Evolutionary conservation across 2,797 vertebrate genomes (phyloP), one percentile per base, ranked within the genome.

Genomic region (Pipistrellus nathusii): DNA sequence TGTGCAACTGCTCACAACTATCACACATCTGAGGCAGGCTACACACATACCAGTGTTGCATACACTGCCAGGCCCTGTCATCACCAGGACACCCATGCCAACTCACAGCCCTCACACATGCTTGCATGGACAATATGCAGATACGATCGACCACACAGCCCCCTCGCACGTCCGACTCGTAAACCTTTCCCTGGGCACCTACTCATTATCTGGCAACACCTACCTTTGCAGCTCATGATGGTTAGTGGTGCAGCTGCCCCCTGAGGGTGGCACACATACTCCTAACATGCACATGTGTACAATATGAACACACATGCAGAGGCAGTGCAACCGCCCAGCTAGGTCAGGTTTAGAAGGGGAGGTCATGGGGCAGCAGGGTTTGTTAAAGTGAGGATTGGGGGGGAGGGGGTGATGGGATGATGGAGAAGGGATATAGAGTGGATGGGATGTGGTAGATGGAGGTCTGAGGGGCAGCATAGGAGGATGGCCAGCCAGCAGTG

Each of bases 91-190:
- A 96, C 87, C 91, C 93, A 88, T 88, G 85, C 73, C 89, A 82
- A 15, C 64, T 83, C 81, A 88, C 32, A 75, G 84, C 76, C 35
- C 82, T 91, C 68, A 83, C 88, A 90, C 12, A 44, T 89, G 94
- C 88, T 94, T 91, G 94, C 25, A 9, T 62, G 85, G 86, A 90
- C 30, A 14, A 84, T 41, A 76, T 62, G 94, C 88, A 91, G 95
- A 57, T 76, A 71, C 69, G 94, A 69, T 95, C 97, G 94, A 69
- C 95, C 97, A 91, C 82, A 71, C 53, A 80, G 80, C 66, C 55
- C 88, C 81, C 62, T 71, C 53, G 85, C 18, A 75, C 46, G 82
- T 44, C 57, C 25, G 32, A 73, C 93, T 93, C 83, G 38, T 90
- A 82, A 82, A 95, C 91, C 85, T 91, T 30, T 77, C 59, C 81